Base-by-base conservation (phyloP, 2,113 vertebrate genomes). In the Bubo bubo region DNA sequence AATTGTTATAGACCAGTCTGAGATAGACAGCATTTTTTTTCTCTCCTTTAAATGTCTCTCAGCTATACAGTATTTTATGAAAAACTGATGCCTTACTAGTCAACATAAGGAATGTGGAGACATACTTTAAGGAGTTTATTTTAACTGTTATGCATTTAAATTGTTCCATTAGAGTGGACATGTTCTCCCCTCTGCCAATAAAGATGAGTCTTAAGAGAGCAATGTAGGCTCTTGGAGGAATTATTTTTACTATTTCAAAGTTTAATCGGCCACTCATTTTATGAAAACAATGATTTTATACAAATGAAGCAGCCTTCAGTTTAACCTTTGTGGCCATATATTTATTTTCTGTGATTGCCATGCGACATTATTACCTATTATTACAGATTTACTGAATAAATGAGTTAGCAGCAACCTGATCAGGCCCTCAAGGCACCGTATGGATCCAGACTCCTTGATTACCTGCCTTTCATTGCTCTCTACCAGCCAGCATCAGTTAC, bases 71-170 rank as follows among this genome's bases (percentile, higher is more conserved):
- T 75, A 67, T 97, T 98, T 98, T 97, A 97, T 98, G 95, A 97
- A 98, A 98, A 96, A 98, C 97, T 35, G 45, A 91, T 91, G 71
- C 91, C 97, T 97, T 84, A 18, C 93, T 68, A 97, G 97, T 97
- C 97, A 96, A 28, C 90, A 70, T 94, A 83, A 98, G 96, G 93
- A 97, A 98, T 97, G 98, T 96, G 92, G 70, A 81, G 88, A 94
- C 94, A 92, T 70, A 92, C 56, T 84, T 95, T 75, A 35, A 96
- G 96, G 96, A 91, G 95, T 97, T 98, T 93, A 77, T 96, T 96
- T 97, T 96, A 97, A 97, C 97, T 17, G 91, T 97, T 97, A 97
- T 98, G 98, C 98, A 98, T 98, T 98, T 98, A 98, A 98, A 98
- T 98, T 74, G 97, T 97, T 92, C 97, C 93, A 98, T 98, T 98